Percentiles rank a stretch among this genome's conserved stretches.
Conservation (phyloP, 2,888 invertebrate species). For the Athrips mouffetella region DNA sequence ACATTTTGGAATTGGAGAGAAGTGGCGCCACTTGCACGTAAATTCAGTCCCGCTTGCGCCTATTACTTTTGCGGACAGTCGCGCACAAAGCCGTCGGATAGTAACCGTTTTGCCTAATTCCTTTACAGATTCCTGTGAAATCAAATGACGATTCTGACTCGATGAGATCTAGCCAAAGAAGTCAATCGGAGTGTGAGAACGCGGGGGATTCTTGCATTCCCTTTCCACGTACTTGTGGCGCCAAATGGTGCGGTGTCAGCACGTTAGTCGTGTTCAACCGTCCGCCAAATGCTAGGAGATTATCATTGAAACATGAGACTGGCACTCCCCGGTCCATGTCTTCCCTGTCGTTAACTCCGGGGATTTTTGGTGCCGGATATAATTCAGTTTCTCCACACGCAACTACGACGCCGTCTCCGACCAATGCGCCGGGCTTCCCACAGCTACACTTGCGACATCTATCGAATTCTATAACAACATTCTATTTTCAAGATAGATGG, state of each 20-base stretch:
- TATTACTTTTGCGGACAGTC: no score
- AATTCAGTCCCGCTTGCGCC: no score
- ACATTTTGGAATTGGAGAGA: no score
- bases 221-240: slow-evolving; percentile 95
- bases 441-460: slow-evolving; percentile 72
- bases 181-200: slow-evolving; percentile 71
- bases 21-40: no score
- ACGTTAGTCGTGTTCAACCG: slow-evolving; percentile 91
- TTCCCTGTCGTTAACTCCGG: slow-evolving; percentile 60
- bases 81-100: no score
- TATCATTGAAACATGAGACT: slow-evolving; percentile 83
- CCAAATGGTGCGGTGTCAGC: slow-evolving; percentile 93
- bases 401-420: slow-evolving; percentile 73
- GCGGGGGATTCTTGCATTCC: slow-evolving; percentile 90
- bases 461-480: slow-evolving; percentile 83
- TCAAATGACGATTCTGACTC: slow-evolving; percentile 73
- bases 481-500: slow-evolving; percentile 88
- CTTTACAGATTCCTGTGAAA: slow-evolving; percentile 73
- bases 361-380: slow-evolving; percentile 55
- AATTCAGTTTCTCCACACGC: slow-evolving; percentile 69
- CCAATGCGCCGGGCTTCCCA: slow-evolving; percentile 67
- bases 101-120: neutral
- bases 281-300: slow-evolving; percentile 81
- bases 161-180: slow-evolving; percentile 67
- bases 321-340: slow-evolving; percentile 83